Conservation (phyloP, 2,113 vertebrate species). For the Empidonax traillii region DNA sequence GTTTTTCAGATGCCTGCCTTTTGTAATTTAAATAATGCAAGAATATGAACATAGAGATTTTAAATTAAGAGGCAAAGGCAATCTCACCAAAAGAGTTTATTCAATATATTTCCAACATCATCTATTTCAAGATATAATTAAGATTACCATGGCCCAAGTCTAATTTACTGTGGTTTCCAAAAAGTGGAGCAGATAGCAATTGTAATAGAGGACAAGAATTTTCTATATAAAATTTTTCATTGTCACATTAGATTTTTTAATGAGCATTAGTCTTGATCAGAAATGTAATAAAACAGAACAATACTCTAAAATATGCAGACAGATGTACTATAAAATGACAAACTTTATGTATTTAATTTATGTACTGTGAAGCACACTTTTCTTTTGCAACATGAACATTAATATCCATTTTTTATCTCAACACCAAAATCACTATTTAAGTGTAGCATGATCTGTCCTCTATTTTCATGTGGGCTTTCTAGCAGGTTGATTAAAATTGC, state of each 20-base stretch:
- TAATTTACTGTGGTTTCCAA: slow-evolving; percentile 48
- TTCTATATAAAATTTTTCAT: slow-evolving; percentile 36
- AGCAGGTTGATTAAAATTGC: slow-evolving; percentile 35
- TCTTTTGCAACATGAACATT: background rate
- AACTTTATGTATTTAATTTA: slow-evolving; percentile 22
- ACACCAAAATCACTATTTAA: slow-evolving; percentile 15
- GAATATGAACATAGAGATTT: slow-evolving; percentile 39
- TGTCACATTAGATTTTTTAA: slow-evolving; percentile 43
- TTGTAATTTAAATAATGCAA: slow-evolving; percentile 63
- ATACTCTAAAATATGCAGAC: slow-evolving; percentile 19
- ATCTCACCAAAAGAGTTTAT: slow-evolving; percentile 52
- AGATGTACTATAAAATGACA: slow-evolving; percentile 12
- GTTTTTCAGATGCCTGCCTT: slow-evolving; percentile 46
- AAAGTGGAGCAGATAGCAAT: slow-evolving; percentile 37
- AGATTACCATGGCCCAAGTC: slow-evolving; percentile 32
- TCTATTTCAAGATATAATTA: slow-evolving; percentile 62
- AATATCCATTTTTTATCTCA: slow-evolving; percentile 39
- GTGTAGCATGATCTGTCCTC: background rate
- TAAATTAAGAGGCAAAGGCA: slow-evolving; percentile 51
- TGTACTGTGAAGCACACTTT: background rate
- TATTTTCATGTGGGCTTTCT: background rate
- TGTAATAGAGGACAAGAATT: slow-evolving; percentile 21
- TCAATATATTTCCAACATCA: slow-evolving; percentile 46
- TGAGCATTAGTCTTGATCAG: slow-evolving; percentile 50
- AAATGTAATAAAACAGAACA: slow-evolving; percentile 36